Base-by-base conservation (phyloP, 1,140 invertebrate genomes). In the Uloborus diversus region DNA sequence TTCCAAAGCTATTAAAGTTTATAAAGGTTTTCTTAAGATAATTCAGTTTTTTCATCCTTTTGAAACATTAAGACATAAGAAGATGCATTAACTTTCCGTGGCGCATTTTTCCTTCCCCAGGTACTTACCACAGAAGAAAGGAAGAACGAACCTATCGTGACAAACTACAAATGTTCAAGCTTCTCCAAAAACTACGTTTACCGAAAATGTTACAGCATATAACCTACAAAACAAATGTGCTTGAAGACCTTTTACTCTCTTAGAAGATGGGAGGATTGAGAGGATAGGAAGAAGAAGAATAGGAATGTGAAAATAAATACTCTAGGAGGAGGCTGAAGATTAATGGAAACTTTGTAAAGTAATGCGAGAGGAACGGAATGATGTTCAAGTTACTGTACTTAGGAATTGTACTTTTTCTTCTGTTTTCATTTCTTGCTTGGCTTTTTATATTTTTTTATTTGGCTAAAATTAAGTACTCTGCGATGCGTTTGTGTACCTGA, bases 171-270 rank as follows among this genome's bases (percentile, higher is more conserved):
- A 75, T 75, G 71, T 57, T 75, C 71, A 75, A 75, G 64, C 71
- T 64, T 61, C 35, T 13, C 17, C 20, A 59, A 53, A 75, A 75
- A 75, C 71, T 64, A 37, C 71, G 57, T 75, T 75, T 75, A 75
- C 71, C 49, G 71, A 75, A 75, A 75, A 75, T 75, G 71, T 75
- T 75, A 51, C 71, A 61, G 56, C 69, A 27, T 59, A 73, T 73
- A 73, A 73, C 69, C 69, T 37, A 37, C 59, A 73, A 37, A 73
- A 75, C 71, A 75, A 75, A 75, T 75, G 71, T 49, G 56, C 28
- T 57, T 64, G 37, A 64, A 62, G 71, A 75, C 71, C 71, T 62
- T 64, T 75, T 75, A 64, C 56, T 51, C 25, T 53, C 25, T 30
- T 25, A 59, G 37, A n/a, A 28, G 33, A 75, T 42, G 37, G 56